phyloP scores from a whole-genome alignment of 2,113 vertebrate species.

The Lipotes vexillifer region DNA sequence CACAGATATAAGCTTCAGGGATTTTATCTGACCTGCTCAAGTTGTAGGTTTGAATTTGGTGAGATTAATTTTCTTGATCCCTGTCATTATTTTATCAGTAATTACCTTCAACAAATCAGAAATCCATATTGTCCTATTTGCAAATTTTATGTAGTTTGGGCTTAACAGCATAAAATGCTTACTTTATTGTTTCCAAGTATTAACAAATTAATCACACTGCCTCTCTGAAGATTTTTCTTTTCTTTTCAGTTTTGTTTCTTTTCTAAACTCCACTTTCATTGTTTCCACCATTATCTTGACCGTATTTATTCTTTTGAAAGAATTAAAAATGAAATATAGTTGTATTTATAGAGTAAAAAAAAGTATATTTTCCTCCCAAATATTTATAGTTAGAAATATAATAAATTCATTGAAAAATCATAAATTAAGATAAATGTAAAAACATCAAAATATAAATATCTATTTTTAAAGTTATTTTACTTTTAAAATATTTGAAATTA shows the following conservation, averaged over 20 bases:
- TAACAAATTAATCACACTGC: neutral
- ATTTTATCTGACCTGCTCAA: neutral
- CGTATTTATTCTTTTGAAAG: neutral
- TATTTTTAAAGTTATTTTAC: neutral
- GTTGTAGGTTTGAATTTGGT: neutral
- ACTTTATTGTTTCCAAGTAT: neutral
- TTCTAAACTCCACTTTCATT: neutral
- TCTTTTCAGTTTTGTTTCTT: neutral
- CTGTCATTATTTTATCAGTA: neutral
- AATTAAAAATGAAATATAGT: neutral
- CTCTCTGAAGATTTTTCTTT: neutral
- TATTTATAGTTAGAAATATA: neutral
- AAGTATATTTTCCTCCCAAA: neutral
- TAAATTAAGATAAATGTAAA: neutral
- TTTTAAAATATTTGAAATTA: neutral
- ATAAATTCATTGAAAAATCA: neutral
- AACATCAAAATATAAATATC: neutral
- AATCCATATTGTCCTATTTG: neutral
- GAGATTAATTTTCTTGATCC: neutral
- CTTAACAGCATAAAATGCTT: neutral
- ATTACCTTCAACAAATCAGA: neutral
- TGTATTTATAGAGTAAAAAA: neutral
- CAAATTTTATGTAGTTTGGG: neutral
- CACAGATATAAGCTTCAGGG: neutral
- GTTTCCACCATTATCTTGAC: neutral